These are phyloP conservation scores for Maccullochella peelii DNA, from an alignment of 2,113 vertebrate species.

Conservation along the genomic window DNA sequence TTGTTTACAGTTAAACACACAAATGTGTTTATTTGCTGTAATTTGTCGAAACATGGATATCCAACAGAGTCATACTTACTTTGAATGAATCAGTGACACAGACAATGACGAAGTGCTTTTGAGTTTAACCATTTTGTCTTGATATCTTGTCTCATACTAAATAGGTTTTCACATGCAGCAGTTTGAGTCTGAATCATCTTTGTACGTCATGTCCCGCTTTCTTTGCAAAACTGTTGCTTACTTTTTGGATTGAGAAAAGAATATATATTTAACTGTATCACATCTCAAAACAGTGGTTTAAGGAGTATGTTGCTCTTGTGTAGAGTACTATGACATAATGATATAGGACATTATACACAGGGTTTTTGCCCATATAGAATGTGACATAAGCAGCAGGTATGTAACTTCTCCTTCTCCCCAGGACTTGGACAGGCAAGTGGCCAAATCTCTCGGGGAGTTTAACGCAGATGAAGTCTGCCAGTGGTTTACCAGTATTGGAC, in stretches of 20 bases:
- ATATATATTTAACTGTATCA: neutral
- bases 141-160: constrained; percentile 16
- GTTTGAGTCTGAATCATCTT: constrained; percentile 39
- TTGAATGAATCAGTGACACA: constrained; percentile 37
- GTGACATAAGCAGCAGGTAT: constrained; percentile 34
- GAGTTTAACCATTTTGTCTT: constrained; percentile 53
- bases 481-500: constrained; percentile 82
- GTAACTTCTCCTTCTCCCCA: constrained; percentile 53
- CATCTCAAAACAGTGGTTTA: neutral
- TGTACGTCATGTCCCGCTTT: constrained; percentile 19
- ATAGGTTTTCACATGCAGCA: constrained; percentile 27
- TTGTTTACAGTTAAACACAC: constrained; percentile 49
- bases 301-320: neutral
- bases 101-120: constrained; percentile 20
- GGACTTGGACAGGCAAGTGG: constrained; percentile 62
- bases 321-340: neutral
- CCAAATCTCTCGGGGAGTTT: constrained; percentile 82
- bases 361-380: neutral
- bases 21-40: constrained; percentile 29
- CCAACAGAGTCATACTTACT: constrained; percentile 33
- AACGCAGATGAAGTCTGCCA: constrained; percentile 84
- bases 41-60: constrained; percentile 36
- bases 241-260: neutral
- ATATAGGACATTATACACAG: neutral
- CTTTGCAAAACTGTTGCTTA: neutral